phyloP scores from a whole-genome alignment of 2,797 vertebrate species.

The Capromys pilorides region DNA sequence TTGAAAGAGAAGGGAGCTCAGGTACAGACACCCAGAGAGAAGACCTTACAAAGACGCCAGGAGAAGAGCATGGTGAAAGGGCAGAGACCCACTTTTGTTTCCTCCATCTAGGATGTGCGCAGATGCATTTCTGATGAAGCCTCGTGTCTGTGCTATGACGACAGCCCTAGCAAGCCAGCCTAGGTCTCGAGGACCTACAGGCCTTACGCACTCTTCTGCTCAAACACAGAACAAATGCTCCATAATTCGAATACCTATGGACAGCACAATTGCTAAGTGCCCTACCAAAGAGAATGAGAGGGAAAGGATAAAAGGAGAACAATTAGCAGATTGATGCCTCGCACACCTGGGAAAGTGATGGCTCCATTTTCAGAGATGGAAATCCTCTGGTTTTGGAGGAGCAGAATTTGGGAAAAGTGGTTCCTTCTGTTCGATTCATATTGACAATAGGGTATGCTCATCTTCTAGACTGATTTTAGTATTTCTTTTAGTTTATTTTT shows the following conservation, averaged over 20 bases:
- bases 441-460: not conserved
- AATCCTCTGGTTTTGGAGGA: not conserved
- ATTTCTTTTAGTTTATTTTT: not conserved
- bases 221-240: not conserved
- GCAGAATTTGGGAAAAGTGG: not conserved
- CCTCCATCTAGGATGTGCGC: not conserved
- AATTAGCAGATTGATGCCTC: not conserved
- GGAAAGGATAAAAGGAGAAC: not conserved
- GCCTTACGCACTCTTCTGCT: not conserved
- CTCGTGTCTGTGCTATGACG: not conserved
- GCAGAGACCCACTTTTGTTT: not conserved
- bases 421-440: not conserved
- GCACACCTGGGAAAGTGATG: not conserved
- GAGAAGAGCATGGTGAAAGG: not conserved
- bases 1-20: not conserved
- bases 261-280: not conserved
- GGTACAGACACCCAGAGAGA: not conserved
- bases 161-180: not conserved
- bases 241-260: not conserved
- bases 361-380: not conserved
- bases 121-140: not conserved
- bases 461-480: not conserved
- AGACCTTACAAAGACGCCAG: not conserved
- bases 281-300: not conserved
- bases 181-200: not conserved